Evolutionary conservation across 92 coral and sea anemone species (phyloP), one percentile per base, ranked within the genome.

Genomic region (Zoanthus sociatus): DNA sequence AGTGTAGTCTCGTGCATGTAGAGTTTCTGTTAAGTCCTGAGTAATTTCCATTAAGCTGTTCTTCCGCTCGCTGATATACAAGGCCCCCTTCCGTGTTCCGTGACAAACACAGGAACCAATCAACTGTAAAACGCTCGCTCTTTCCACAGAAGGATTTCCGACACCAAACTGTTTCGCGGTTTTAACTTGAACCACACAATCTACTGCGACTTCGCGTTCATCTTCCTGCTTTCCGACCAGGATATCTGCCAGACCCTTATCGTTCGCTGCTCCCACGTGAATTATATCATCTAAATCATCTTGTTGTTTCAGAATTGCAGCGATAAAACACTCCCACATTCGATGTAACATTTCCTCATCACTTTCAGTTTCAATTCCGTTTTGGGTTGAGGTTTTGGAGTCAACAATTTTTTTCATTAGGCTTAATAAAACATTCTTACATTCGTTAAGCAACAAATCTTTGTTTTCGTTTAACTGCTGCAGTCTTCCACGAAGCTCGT

Each of bases 101-200:
- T 81, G 85, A 81, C 66, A 81, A 64, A 81, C 85, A 18, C 85
- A 81, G 14, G 85, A 81, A 1, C 85, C 85, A 45, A 81, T 16
- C 61, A 81, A 33, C 33, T 81, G 85, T 12, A 81, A 81, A 17
- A 81, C 45, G 61, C 47, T 81, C 26, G 75, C 75, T 21, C 21
- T 81, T 13, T 46, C 85, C 54, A 66, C 48, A 5, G 30, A 53
- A 20, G 33, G 42, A 47, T 42, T 32, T 50, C 55, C 55, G 58
- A 54, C 76, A 31, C 85, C 46, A 45, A 81, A 66, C 63, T 9
- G 64, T 16, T 44, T 79, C 16, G 33, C 26, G 60, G 20, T 81
- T 54, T 67, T 45, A 11, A 81, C 85, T 13, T 81, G 73, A 8
- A 81, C 85, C 7, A 81, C 85, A n/a, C 74, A 42, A 63, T 81